phyloP scores from a whole-genome alignment of 2,113 vertebrate genomes.

The Cololabis saira region DNA sequence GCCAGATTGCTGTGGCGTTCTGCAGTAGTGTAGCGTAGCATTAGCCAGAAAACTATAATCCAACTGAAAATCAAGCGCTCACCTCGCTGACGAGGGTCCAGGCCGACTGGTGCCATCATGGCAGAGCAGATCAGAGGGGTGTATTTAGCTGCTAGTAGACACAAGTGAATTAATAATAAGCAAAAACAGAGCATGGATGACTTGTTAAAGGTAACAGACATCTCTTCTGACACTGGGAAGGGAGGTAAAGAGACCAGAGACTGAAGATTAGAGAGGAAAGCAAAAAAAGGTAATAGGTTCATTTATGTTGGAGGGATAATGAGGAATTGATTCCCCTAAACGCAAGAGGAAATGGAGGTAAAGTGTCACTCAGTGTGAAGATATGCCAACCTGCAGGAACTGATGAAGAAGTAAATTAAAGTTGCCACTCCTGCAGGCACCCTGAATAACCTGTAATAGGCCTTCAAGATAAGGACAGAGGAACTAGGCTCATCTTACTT shows the following conservation, averaged over 20 bases:
- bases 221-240: not conserved
- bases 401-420: conserved; percentile 61
- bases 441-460: too few species aligned
- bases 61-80: too few species aligned
- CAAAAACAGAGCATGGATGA: too few species aligned
- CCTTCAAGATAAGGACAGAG: too few species aligned
- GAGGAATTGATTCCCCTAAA: conserved; percentile 49
- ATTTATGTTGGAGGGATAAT: conserved; percentile 40
- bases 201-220: not conserved
- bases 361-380: conserved; percentile 19
- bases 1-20: too few species aligned
- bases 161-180: too few species aligned
- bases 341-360: conserved; percentile 43
- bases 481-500: conserved; percentile 29
- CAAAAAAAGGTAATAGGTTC: conserved; percentile 36
- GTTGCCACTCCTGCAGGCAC: conserved; percentile 5
- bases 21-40: too few species aligned
- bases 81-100: too few species aligned
- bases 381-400: conserved; percentile 1
- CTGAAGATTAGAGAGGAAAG: conserved; percentile 15
- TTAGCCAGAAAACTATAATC: too few species aligned
- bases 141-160: too few species aligned
- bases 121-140: too few species aligned
- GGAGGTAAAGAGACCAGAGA: conserved; percentile 20
- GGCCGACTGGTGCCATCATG: too few species aligned